phyloP scores from a whole-genome alignment of 2,797 vertebrate genomes.

The Trematomus bernacchii region DNA sequence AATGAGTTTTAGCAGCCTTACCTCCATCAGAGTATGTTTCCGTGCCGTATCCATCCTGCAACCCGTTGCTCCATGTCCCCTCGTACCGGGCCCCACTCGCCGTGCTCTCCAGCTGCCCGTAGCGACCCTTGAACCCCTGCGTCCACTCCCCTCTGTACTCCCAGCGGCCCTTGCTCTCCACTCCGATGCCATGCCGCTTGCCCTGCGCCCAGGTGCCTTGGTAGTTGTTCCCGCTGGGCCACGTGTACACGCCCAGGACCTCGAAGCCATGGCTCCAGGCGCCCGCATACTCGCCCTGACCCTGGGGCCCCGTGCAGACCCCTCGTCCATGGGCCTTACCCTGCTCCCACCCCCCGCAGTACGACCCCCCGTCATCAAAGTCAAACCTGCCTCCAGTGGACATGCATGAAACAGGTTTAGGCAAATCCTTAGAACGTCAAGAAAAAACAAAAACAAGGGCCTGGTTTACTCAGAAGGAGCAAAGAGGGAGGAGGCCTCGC shows the following conservation, averaged over 20 bases:
- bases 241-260: conserved; percentile 98
- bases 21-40: conserved; percentile 99
- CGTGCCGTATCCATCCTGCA: conserved; percentile 97
- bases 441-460: conserved; percentile 77
- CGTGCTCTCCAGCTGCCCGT: conserved; percentile 95
- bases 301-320: conserved; percentile 98
- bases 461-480: conserved; percentile 64
- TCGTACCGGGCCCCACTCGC: conserved; percentile 95
- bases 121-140: conserved; percentile 98
- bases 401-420: conserved; percentile 99
- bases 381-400: conserved; percentile 99
- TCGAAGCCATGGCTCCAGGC: conserved; percentile 98
- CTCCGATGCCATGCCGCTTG: conserved; percentile 96
- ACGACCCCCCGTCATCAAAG: conserved; percentile 99
- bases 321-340: conserved; percentile 98
- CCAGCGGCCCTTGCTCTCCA: conserved; percentile 99
- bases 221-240: conserved; percentile 98
- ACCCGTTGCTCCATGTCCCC: conserved; percentile 98
- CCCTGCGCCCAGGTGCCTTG: conserved; percentile 98
- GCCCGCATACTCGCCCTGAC: conserved; percentile 97
- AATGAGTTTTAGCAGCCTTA: conserved; percentile 73
- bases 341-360: conserved; percentile 99
- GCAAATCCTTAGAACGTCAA: conserved; percentile 89
- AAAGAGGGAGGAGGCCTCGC: conserved; percentile 64
- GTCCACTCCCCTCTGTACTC: conserved; percentile 98